Evolutionary conservation across 2,888 invertebrate genomes (phyloP), one percentile per base, ranked within the genome.

Genomic region (Epinotia brunnichana): DNA sequence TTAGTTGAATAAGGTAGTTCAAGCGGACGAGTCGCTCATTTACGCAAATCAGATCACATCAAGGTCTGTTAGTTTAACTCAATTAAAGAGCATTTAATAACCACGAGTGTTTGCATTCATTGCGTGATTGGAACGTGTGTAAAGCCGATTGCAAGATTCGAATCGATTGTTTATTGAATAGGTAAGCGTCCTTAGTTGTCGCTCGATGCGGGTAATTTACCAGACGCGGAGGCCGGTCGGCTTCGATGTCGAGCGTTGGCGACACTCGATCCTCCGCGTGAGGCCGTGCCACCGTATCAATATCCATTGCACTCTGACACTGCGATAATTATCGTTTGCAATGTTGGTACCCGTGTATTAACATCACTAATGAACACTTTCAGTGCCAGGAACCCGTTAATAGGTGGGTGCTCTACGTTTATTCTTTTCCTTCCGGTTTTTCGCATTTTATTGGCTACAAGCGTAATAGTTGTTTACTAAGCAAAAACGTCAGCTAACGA

Each of bases 271-370:
- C 54, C 56, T 21, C 21, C 41, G 41, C 66, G 39, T 41, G 66
- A 66, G 66, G 56, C 66, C 66, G 66, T n/a, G 29, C 41, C 41
- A 10, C 24, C 21, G 51, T 63, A 62, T 62, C 62, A 51, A 56
- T 66, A 66, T 66, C 66, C 54, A 64, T 54, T 66, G 66, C 66
- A 66, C 56, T 56, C 66, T 41, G 66, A 41, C 54, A 56, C 48
- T 17, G 51, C 51, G 35, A 19, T 48, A n/a, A 5, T n/a, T 4
- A 44, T 15, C 11, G 44, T 44, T n/a, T 0, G 15, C 44, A 13
- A 7, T 35, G 21, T 24, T 24, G 21, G n/a, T n/a, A 29, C 4
- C 5, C 29, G 29, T 29, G 29, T 29, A 0, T 7, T 5, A 29
- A 5, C 7, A 29, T 29, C 29, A 29, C 5, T 29, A 29, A 29